Base-by-base conservation (phyloP, 2,113 vertebrate species). In the Phrynocephalus versicolor region DNA sequence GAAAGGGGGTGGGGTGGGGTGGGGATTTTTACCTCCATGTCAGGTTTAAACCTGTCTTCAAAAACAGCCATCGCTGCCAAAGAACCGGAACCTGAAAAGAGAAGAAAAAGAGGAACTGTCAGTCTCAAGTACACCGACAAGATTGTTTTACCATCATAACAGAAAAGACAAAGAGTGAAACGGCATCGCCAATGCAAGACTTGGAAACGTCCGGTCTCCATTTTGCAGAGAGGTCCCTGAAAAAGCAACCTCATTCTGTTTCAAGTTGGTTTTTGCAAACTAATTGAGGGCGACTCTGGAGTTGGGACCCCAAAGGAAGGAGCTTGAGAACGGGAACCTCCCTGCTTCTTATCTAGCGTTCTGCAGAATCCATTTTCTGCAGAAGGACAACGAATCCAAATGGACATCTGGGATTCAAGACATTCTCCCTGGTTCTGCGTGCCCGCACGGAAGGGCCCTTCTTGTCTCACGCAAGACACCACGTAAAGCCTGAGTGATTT, bases 21-120 rank as follows among this genome's bases (percentile, higher is more conserved):
- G 76, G 10, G 30, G 10, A 90, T 62, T 51, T 94, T 92, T 93
- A 98, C 98, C 97, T 98, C 98, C 98, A 99, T 97, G 83, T 98
- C 95, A 0, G 96, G 97, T 88, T 96, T 98, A 95, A 97, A 99
- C 84, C 98, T 97, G 91, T 99, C 98, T 95, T 99, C 99, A 92
- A 99, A 99, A 30, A 99, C 97, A 2, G 98, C 98, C 98, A 99
- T 99, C 60, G 99, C 99, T 71, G 99, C 99, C 82, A 99, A 94
- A 0, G 98, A 98, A 14, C 99, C 99, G 64, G 99, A 99, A 79
- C 99, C 99, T 99, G 89, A 0, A 79, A 93, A 14, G 92, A 88
- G 64, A 14, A 55, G 41, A 88, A 87, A 90, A 91, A 86, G 69
- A 9, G 76, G 45, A 89, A 72, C 82, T 71, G 64, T 14, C 21